phyloP scores from a whole-genome alignment of 2,797 vertebrate genomes.

The Onychomys arenicola region DNA sequence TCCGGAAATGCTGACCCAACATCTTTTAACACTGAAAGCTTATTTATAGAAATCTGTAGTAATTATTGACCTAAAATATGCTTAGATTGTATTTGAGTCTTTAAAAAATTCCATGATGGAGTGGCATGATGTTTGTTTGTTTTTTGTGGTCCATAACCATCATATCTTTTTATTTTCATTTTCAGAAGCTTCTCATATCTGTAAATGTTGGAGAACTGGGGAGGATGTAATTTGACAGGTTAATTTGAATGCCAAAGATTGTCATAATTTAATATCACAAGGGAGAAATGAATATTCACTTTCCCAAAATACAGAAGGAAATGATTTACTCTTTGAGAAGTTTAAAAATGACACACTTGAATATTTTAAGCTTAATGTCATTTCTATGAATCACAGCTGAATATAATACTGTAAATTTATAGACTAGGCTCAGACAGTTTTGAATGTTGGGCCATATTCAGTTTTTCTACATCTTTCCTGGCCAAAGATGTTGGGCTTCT shows the following conservation, averaged over 20 bases:
- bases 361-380: slow-evolving; percentile 82
- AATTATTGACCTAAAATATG: slow-evolving; percentile 78
- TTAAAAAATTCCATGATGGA: slow-evolving; percentile 62
- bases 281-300: slow-evolving; percentile 83
- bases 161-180: slow-evolving; percentile 63
- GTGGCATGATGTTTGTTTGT: slow-evolving; percentile 27
- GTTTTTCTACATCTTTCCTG: slow-evolving; percentile 46
- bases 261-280: slow-evolving; percentile 79
- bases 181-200: slow-evolving; percentile 66
- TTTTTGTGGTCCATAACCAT: slow-evolving; percentile 50
- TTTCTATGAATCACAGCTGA: slow-evolving; percentile 80
- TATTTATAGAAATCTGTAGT: slow-evolving; percentile 78
- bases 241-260: slow-evolving; percentile 79
- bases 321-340: slow-evolving; percentile 77
- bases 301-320: slow-evolving; percentile 81
- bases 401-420: slow-evolving; percentile 79
- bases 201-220: slow-evolving; percentile 63
- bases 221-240: slow-evolving; percentile 75
- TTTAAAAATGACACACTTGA: slow-evolving; percentile 75
- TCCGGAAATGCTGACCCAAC: slow-evolving; percentile 71
- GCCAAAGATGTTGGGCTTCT: slow-evolving; percentile 46
- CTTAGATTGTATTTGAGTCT: slow-evolving; percentile 63
- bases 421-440: slow-evolving; percentile 55
- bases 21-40: slow-evolving; percentile 68
- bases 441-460: slow-evolving; percentile 37